Conservation (phyloP, 2,113 vertebrate genomes). For the Oncorhynchus nerka region DNA sequence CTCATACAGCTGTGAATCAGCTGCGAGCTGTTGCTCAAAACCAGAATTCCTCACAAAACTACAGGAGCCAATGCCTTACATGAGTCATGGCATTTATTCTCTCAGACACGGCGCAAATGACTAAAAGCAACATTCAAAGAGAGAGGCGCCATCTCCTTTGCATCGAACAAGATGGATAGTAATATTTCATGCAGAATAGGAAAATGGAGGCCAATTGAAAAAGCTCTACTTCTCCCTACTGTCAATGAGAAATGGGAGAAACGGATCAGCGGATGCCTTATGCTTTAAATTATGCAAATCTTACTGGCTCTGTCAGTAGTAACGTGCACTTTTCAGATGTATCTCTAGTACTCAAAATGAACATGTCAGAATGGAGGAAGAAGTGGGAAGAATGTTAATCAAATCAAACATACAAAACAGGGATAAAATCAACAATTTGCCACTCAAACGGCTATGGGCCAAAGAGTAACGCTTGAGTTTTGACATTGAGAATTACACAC, state of each 20-base stretch:
- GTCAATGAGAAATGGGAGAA: constrained; percentile 5
- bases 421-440: neutral
- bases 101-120: neutral
- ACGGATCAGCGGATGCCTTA: neutral
- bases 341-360: neutral
- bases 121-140: neutral
- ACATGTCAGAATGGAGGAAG: neutral
- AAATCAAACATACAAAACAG: neutral
- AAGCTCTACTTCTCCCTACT: neutral
- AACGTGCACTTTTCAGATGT: constrained; percentile 7
- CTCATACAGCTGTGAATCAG: no score
- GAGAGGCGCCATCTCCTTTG: neutral
- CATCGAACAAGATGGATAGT: neutral
- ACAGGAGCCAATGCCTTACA: neutral
- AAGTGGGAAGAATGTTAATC: neutral
- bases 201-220: constrained; percentile 13
- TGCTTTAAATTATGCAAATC: constrained; percentile 19
- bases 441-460: no score
- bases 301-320: constrained; percentile 3
- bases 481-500: no score
- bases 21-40: no score
- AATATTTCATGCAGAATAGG: neutral
- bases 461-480: no score
- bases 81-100: no score
- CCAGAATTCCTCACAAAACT: neutral